Base-by-base conservation (phyloP, 2,888 invertebrate genomes). In the Lasioglossum oenotherae region DNA sequence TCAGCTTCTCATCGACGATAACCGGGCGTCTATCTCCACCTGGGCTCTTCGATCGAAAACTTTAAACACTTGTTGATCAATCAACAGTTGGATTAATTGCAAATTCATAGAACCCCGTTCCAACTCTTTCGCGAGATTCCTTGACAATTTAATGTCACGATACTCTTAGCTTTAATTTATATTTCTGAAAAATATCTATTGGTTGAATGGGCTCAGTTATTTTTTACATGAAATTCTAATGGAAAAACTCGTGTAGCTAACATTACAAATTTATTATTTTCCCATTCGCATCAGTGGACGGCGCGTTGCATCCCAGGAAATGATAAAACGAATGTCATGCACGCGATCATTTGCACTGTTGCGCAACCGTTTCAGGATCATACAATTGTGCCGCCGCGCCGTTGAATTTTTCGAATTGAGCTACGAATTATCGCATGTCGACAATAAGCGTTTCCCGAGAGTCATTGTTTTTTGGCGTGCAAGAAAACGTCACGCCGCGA, bases 1-100 rank as follows among this genome's bases (percentile, higher is more conserved):
- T 75, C 60, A 75, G 60, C 75, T 60, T 27, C 41, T 19, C 41
- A 60, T 75, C 75, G 57, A 60, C 41, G 53, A 60, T 64, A 75
- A 75, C 60, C 5, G 53, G n/a, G 27, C 31, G 71, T 41, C 12
- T 71, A n/a, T 71, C 71, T 4, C n/a, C 3, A 5, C 38, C 71
- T 2, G 23, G 23, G n/a, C 23, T 41, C 38, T 5, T n/a, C 71
- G 38, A 41, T 71, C 38, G 38, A 71, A n/a, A 64, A 64, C 31
- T 64, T 16, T 16, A 19, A 31, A 64, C 64, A 64, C 64, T 64
- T 64, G 64, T 64, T 64, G 64, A 64, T 31, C 16, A 31, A 64
- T 64, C 64, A 64, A 64, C 64, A 64, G 64, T 31, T 64, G 64
- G 64, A 64, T 6, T 31, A 64, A 64, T 64, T 64, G 31, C 64